Base-by-base conservation (phyloP, 2,113 vertebrate species). In the Lutjanus erythropterus region DNA sequence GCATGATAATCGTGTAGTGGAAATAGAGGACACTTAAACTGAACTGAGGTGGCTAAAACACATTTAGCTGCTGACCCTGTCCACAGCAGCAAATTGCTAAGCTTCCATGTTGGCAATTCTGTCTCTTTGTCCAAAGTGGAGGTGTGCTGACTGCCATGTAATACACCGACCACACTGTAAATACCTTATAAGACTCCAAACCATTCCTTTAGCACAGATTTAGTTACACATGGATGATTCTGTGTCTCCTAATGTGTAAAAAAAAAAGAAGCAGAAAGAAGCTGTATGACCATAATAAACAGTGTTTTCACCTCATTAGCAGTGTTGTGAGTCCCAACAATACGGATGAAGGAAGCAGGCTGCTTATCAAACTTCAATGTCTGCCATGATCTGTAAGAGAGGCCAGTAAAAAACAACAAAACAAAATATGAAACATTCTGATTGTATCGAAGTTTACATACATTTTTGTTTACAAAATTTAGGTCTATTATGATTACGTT, bases 241-340 rank as follows among this genome's bases (percentile, higher is more conserved):
- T 9, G 5, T 29, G 15, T 62, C 29, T n/a, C 41, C 1, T 21
- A 2, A 15, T 14, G 35, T 5, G 16, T 50, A 27, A 39, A 39
- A 39, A 35, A n/a, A n/a, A 27, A 46, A 64, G 5, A 44, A 64
- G 37, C 2, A 41, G 0, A 19, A 7, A 60, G n/a, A 27, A 12
- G 5, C 11, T 33, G 8, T 1, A 27, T 0, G 27, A 3, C 6
- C 18, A 18, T 0, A 25, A 8, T 16, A n/a, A 52, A 23, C 6
- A n/a, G 9, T 9, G 33, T 18, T 33, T 90, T 94, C 91, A 99
- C 98, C 97, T 99, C 98, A 16, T 99, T 99, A 39, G 98, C 98
- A 0, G 98, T 99, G 95, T 99, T 99, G 93, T 98, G 97, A 66
- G 98, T 99, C 79, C 98, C 98, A 0, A 99, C 98, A 25, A 99